phyloP scores from a whole-genome alignment of 2,888 invertebrate species.

The Melipona bicolor region DNA sequence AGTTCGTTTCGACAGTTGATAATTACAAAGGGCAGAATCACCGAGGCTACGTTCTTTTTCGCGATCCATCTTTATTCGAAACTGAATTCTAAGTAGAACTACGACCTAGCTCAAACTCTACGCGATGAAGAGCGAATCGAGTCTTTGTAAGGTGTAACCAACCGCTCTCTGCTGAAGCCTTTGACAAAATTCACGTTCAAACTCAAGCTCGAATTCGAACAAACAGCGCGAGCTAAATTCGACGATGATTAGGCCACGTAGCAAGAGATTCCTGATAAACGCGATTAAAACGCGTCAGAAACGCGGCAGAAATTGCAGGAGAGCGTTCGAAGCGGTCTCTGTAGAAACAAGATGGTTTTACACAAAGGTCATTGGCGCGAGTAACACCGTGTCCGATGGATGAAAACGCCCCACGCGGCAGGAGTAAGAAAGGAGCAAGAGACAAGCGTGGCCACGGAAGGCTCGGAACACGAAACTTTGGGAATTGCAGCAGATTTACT shows the following conservation, averaged over 20 bases:
- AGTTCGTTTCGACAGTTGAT: conserved; percentile 40
- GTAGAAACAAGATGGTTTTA: conserved; percentile 26
- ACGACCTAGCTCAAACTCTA: conserved; percentile 65
- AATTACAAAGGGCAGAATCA: conserved; percentile 36
- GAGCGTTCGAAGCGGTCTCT: conserved; percentile 12
- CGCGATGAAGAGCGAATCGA: conserved; percentile 56
- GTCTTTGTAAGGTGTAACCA: conserved; percentile 56
- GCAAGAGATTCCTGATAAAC: no score
- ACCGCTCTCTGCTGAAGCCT: neutral
- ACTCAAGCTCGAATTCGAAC: neutral
- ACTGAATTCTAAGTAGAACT: conserved; percentile 64
- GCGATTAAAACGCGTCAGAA: neutral
- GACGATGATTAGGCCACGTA: neutral
- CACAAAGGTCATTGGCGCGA: conserved; percentile 27
- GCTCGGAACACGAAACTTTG: conserved; percentile 46
- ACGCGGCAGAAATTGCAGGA: conserved; percentile 3
- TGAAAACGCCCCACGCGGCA: conserved; percentile 12
- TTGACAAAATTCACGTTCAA: neutral
- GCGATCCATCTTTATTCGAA: conserved; percentile 71
- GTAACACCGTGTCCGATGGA: conserved; percentile 25
- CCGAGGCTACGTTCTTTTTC: conserved; percentile 64
- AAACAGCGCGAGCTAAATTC: neutral
- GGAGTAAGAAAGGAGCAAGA: conserved; percentile 34
- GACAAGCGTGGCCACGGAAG: conserved; percentile 55
- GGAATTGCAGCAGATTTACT: conserved; percentile 75